Evolutionary conservation across 2,113 vertebrate genomes (phyloP), one percentile per base, ranked within the genome.

Genomic region (Tragelaphus strepsiceros): DNA sequence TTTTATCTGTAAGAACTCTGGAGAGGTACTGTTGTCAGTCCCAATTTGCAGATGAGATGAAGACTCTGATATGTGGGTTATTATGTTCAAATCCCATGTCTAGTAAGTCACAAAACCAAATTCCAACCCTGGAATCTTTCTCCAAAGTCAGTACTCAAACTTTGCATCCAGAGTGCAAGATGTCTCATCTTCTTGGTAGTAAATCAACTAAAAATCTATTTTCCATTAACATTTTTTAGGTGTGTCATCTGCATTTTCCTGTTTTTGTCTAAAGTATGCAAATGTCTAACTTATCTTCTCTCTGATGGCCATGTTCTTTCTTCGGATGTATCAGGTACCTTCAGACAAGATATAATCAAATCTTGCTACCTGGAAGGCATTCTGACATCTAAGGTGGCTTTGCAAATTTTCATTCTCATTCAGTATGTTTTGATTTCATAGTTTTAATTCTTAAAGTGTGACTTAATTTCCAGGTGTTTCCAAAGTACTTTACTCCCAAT

Each of bases 391-490:
- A 74, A 94, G 15, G 19, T 46, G 80, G 32, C 3, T 39, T 78
- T 62, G 22, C 26, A 88, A 58, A 49, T 58, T 83, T 53, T 95
- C 2, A 49, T 61, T 84, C 7, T 81, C 22, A 80, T 62, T 91
- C 9, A 78, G n/a, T 92, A 78, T 71, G 4, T 80, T 54, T 61
- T 61, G 17, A 64, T 32, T 90, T 97, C 43, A 87, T 7, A 71
- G 9, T 88, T 85, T 97, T 62, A 90, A 77, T 5, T 89, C 16
- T 77, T 49, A 87, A 10, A 92, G 43, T 4, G 3, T 17, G 59
- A 84, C 24, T 88, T 94, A 92, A 88, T 95, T 97, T 95, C 64
- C 17, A 64, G 8, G 2, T 91, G 5, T 89, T 93, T 94, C 49
- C 6, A 61, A 92, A 92, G n/a, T 39, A 85, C 3, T 88, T 61